Evolutionary conservation across 2,797 vertebrate genomes (phyloP).

Genomic region (Brotula barbata): DNA sequence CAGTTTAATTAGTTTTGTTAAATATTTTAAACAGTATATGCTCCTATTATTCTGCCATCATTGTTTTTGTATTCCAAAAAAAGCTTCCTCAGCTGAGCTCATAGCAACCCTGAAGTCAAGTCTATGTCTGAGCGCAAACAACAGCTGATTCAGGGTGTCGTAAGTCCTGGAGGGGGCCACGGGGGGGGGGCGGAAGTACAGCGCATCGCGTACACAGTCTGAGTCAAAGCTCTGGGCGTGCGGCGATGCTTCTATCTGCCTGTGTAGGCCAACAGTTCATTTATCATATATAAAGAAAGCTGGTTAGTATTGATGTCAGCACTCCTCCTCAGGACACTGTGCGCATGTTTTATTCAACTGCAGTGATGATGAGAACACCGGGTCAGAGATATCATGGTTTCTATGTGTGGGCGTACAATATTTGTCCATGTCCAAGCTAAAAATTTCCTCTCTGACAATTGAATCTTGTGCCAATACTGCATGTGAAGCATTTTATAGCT

Average conservation of each 20-base stretch:
- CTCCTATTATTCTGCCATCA: too few relatives aligned
- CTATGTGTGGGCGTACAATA: constrained; percentile 9
- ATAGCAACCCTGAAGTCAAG: too few relatives aligned
- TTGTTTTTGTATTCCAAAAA: too few relatives aligned
- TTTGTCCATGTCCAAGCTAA: background rate
- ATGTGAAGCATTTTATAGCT: constrained; percentile 21
- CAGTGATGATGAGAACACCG: constrained; percentile 7
- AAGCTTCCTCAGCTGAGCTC: too few relatives aligned
- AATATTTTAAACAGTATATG: too few relatives aligned
- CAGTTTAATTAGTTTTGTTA: too few relatives aligned
- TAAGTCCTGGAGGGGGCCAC: constrained; percentile 54
- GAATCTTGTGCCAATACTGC: constrained; percentile 36
- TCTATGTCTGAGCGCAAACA: too few relatives aligned
- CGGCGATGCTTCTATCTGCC: constrained; percentile 27
- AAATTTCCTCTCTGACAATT: constrained; percentile 35
- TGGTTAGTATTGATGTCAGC: background rate
- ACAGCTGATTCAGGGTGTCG: too few relatives aligned
- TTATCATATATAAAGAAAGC: too few relatives aligned
- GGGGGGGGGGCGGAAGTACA: constrained; percentile 41
- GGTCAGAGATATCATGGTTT: constrained; percentile 19
- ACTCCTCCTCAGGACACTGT: constrained; percentile 5
- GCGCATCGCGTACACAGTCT: constrained; percentile 30
- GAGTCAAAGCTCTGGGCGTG: constrained; percentile 32
- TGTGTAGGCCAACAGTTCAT: constrained; percentile 28
- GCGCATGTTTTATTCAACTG: background rate